Conservation (phyloP, 2,888 invertebrate species). For the Aleiodes leptofemur region DNA sequence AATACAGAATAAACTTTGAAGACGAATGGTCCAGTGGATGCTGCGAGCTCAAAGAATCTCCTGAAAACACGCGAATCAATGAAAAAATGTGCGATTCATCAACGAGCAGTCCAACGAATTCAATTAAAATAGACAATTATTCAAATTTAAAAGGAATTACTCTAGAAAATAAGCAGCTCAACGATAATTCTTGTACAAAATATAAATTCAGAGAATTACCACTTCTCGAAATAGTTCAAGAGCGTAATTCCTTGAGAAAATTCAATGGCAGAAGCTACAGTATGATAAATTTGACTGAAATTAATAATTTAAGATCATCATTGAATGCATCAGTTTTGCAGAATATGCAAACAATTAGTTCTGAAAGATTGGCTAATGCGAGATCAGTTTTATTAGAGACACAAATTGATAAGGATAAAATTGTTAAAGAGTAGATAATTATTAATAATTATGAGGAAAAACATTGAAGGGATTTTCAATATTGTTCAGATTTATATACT, state of each 20-base stretch:
- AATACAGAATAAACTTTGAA: too few species aligned
- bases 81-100: too few species aligned
- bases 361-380: constrained; percentile 64
- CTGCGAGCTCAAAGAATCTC: too few species aligned
- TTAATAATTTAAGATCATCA: constrained; percentile 60
- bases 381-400: constrained; percentile 46
- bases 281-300: constrained; percentile 68
- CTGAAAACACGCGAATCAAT: too few species aligned
- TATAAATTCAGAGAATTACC: constrained; percentile 67
- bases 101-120: constrained; percentile 23
- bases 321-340: constrained; percentile 61
- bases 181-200: constrained; percentile 48
- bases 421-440: too few species aligned
- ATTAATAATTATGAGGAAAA: too few species aligned
- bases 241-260: constrained; percentile 50
- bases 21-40: too few species aligned
- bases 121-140: constrained; percentile 39
- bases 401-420: too few species aligned
- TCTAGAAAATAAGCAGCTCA: constrained; percentile 18
- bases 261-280: constrained; percentile 67
- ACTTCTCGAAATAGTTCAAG: constrained; percentile 66
- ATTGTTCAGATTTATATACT: too few species aligned
- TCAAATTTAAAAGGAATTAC: not conserved
- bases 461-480: too few species aligned
- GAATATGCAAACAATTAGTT: constrained; percentile 65